Base-by-base conservation (phyloP, 2,888 invertebrate genomes). In the Sialis lutaria region DNA sequence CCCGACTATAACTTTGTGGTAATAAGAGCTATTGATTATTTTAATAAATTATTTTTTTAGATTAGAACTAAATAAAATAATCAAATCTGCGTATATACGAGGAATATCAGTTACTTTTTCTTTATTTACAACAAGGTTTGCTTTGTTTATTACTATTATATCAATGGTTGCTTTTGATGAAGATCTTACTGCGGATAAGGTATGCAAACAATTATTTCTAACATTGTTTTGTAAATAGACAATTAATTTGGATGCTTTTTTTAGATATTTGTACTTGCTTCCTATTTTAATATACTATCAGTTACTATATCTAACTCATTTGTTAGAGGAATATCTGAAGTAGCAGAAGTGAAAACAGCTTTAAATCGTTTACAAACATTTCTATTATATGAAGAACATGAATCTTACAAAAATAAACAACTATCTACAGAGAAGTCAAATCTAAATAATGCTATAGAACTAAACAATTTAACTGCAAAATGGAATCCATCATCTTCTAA, bases 101-200 rank as follows among this genome's bases (percentile, higher is more conserved):
- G 80, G 77, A 1, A 74, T 80, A 53, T 77, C 76, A 6, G 65
- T 75, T 33, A 77, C 79, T 0, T 59, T 75, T 52, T 63, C 75
- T 60, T 82, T 91, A 42, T 90, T 88, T 60, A 87, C 90, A 0
- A 85, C 88, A 58, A 78, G 92, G 52, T 74, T 89, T 43, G 83
- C 90, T 2, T 69, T 91, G 7, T 88, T 83, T 59, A 75, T 86
- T 50, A 87, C 88, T 3, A 72, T 93, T 46, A 69, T 87, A 42
- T 74, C 82, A 1, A 88, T 80, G 58, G 81, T 84, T 8, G 67
- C 88, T 3, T 65, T 78, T 54, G 85, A 81, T 10, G 57, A 69
- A 48, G 52, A 50, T n/a, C 58, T 70, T 52, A 64, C 67, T 6
- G 72, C 78, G 0, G 78, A 79, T 48, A 73, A 79, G 56, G 81